These are phyloP conservation scores for Ochropacha duplaris DNA, from an alignment of 2,888 invertebrate genomes.

Conservation along the genomic window DNA sequence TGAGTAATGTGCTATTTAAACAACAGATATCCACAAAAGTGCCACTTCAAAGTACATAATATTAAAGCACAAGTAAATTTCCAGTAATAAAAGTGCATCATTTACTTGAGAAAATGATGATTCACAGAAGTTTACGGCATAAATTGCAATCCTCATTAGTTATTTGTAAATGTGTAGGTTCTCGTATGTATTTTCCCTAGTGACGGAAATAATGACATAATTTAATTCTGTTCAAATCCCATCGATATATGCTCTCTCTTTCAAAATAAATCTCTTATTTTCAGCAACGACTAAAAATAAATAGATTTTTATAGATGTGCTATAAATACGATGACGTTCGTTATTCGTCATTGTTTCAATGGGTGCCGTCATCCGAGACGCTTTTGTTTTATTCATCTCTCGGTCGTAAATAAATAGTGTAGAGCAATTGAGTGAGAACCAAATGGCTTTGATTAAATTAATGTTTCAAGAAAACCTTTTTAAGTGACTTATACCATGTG, in stretches of 20 bases:
- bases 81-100: not conserved
- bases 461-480: too few species aligned
- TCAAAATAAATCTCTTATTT: not conserved
- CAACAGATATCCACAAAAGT: not conserved
- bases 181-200: too few species aligned
- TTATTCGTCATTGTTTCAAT: not conserved
- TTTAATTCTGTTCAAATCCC: too few species aligned
- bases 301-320: not conserved
- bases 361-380: not conserved
- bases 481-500: too few species aligned
- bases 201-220: too few species aligned
- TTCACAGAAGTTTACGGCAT: not conserved
- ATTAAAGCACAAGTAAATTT: not conserved
- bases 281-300: not conserved
- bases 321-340: constrained; percentile 1
- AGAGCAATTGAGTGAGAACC: not conserved
- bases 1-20: not conserved
- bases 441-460: constrained; percentile 1
- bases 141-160: too few species aligned
- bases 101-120: not conserved
- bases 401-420: not conserved
- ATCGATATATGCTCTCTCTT: not conserved
- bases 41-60: not conserved
- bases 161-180: too few species aligned
- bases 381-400: not conserved